Base-by-base conservation (phyloP, 2,797 vertebrate species). In the Platalea minor region DNA sequence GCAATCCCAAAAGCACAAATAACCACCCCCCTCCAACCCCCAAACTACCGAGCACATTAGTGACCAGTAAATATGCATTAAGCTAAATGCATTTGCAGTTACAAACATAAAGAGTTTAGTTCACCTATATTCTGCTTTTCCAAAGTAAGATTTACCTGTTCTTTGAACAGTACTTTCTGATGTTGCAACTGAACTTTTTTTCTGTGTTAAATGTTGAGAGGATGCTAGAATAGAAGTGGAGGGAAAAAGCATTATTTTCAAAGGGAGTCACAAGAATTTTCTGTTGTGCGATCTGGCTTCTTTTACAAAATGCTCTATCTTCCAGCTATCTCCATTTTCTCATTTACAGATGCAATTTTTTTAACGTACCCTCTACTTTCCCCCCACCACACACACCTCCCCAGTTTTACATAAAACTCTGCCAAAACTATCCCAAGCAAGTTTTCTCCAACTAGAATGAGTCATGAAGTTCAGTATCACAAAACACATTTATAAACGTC, bases 111-210 rank as follows among this genome's bases (percentile, higher is more conserved):
- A 73, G 53, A 50, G 46, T 37, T 93, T 81, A 88, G 61, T 81
- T 85, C 73, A 84, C 75, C 69, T 91, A 46, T 17, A 60, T 70
- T 81, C 89, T 60, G 78, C 91, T 96, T 95, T 91, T 75, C 88
- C 79, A 28, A 82, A 88, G 76, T 29, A 91, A 86, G 89, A 91
- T 97, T 97, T 98, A 98, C 98, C 98, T 98, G 98, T 93, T 97
- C 98, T 98, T 96, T 97, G 95, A 98, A 97, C 95, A 97, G 97
- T 96, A 84, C 96, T 97, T 96, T 98, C 98, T 96, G 97, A 91
- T 94, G 97, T 76, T 96, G 97, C 95, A 93, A 96, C 69, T 97
- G 97, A 94, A 94, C 95, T 91, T 96, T 98, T 98, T 97, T 98
- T 98, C 97, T 98, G 97, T 83, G 95, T 89, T 98, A 98, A 97